Conservation (phyloP, 2,888 invertebrate species). For the Colostygia pectinataria region DNA sequence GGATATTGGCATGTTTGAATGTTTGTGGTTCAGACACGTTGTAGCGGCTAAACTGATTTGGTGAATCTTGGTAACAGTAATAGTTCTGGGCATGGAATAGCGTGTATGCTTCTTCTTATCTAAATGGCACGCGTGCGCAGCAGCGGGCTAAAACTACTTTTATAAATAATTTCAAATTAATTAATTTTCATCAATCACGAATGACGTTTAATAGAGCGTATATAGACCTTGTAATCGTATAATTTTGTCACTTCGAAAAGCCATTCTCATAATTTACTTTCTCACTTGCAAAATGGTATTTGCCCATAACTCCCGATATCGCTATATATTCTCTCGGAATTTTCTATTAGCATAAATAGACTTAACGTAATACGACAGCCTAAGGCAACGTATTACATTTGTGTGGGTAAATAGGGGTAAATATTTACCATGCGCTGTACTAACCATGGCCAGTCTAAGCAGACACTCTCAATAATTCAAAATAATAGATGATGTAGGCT, state of each 20-base stretch:
- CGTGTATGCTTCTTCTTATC: too few relatives aligned
- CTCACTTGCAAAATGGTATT: slow-evolving; percentile 31
- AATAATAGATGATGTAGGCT: background rate
- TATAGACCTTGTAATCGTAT: background rate
- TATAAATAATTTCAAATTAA: too few relatives aligned
- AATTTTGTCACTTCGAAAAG: background rate
- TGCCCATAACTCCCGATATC: slow-evolving; percentile 42
- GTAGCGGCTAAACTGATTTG: too few relatives aligned
- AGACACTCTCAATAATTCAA: slow-evolving; percentile 21
- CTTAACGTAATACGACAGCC: slow-evolving; percentile 51
- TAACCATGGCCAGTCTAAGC: slow-evolving; percentile 27
- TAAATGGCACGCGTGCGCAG: too few relatives aligned
- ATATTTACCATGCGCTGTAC: slow-evolving; percentile 48
- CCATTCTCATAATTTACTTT: slow-evolving; percentile 19
- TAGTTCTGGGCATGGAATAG: too few relatives aligned
- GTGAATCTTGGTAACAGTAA: too few relatives aligned
- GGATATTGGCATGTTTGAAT: too few relatives aligned
- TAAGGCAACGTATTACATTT: slow-evolving; percentile 50
- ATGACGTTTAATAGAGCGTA: too few relatives aligned
- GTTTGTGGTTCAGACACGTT: too few relatives aligned
- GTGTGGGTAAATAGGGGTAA: slow-evolving; percentile 46
- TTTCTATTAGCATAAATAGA: slow-evolving; percentile 56
- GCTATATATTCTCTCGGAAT: slow-evolving; percentile 45
- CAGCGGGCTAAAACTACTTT: too few relatives aligned
- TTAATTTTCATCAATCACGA: too few relatives aligned